Percentiles rank a stretch among this genome's conserved stretches.
Evolutionary conservation across 2,797 vertebrate genomes (phyloP).

Genomic region (Alca torda): DNA sequence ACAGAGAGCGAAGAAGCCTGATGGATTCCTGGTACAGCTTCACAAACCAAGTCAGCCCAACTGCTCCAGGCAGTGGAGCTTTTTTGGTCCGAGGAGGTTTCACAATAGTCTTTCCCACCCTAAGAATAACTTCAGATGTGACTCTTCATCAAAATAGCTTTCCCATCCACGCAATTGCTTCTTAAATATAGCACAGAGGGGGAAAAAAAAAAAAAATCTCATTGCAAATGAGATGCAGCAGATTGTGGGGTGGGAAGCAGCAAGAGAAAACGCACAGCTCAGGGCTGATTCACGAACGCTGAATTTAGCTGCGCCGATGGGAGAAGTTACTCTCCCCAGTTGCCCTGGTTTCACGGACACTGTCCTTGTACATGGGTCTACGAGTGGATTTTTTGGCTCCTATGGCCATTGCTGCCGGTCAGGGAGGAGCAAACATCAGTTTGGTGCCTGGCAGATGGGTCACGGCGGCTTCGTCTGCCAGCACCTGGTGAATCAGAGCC

Average conservation of each 20-base stretch:
- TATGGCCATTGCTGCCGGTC: background rate
- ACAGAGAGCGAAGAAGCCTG: background rate
- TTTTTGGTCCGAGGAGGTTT: background rate
- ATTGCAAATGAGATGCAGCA: background rate
- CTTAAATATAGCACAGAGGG: background rate
- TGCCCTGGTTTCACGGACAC: background rate
- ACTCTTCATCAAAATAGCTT: conserved; percentile 14
- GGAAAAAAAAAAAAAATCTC: background rate
- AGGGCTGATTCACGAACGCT: background rate
- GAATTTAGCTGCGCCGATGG: background rate
- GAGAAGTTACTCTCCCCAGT: background rate
- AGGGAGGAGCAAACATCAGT: background rate
- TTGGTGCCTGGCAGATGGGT: background rate
- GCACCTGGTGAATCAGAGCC: conserved; percentile 4
- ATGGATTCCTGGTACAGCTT: background rate
- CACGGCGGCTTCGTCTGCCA: background rate
- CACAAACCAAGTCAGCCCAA: background rate
- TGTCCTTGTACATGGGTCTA: accelerated
- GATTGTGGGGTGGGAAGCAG: background rate
- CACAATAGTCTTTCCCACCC: conserved; percentile 6
- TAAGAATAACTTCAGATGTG: conserved; percentile 41
- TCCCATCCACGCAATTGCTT: background rate
- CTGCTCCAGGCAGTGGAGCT: background rate
- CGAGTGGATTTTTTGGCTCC: accelerated
- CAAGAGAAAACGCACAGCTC: background rate